Evolutionary conservation across 2,113 vertebrate genomes (phyloP).

Genomic region (Sinocyclocheilus maitianheensis): DNA sequence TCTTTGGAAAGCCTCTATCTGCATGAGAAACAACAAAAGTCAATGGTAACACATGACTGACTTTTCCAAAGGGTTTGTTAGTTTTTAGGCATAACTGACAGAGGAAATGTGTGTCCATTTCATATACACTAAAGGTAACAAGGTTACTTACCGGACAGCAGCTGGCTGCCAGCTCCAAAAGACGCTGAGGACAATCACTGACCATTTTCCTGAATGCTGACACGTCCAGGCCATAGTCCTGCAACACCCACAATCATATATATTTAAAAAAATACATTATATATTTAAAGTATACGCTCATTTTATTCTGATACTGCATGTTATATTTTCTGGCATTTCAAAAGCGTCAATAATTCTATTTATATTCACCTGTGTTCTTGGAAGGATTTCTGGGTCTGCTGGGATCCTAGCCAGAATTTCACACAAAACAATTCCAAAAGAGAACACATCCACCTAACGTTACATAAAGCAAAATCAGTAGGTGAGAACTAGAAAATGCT

Average conservation of each 20-base stretch:
- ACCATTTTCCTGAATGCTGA: constrained; percentile 78
- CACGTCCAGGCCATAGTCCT: constrained; percentile 86
- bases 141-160: constrained; percentile 79
- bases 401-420: constrained; percentile 85
- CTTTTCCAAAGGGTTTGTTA: neutral
- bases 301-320: neutral
- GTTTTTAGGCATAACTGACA: neutral
- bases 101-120: neutral
- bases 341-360: neutral
- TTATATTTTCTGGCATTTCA: neutral
- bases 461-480: constrained; percentile 13
- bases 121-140: neutral
- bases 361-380: constrained; percentile 79
- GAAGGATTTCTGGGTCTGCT: constrained; percentile 87
- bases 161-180: constrained; percentile 78
- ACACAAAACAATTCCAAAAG: constrained; percentile 86
- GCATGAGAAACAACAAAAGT: neutral
- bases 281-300: too few relatives aligned
- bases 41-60: neutral
- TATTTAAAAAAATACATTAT: too few relatives aligned
- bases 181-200: constrained; percentile 74
- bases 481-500: neutral
- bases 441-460: constrained; percentile 87
- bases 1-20: constrained; percentile 84
- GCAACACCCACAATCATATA: constrained; percentile 15